Evolutionary conservation across 2,113 vertebrate genomes (phyloP), one percentile per base, ranked within the genome.

Genomic region (Toxostoma redivivum): DNA sequence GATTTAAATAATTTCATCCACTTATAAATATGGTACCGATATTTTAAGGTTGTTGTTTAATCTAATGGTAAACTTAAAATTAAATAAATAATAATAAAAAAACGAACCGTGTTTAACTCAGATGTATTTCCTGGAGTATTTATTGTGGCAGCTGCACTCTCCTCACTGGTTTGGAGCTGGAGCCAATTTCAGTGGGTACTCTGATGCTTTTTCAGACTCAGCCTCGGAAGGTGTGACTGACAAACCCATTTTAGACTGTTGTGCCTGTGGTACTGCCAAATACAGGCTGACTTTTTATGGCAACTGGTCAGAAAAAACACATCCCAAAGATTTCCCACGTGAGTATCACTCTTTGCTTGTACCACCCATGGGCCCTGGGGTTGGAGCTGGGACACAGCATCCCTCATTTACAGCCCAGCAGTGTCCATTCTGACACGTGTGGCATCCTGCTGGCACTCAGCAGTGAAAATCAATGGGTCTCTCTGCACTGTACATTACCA

Each of bases 301-400:
- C 33, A 99, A 99, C 90, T 99, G 99, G 99, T 99, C 99, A 2
- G 99, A 99, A 97, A 99, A 99, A 95, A 97, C 98, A 1, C 99
- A 99, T 90, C 99, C 99, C 30, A 99, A 99, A 96, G 99, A 99
- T 93, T 99, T 99, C 69, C 99, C 99, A 90, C 98, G 99, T 99
- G 94, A 99, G 99, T 98, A 90, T 10, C 61, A 5, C 27, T 65
- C 33, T 45, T 60, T 86, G 3, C 27, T 53, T 24, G 28, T 22
- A 18, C 17, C 8, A 7, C 7, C 2, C 6, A 8, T 18, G 33
- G 51, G 31, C 7, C 23, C 23, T 35, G 20, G 28, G 10, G 7
- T 4, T 88, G 66, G 24, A 67, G 31, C 27, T 67, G 24, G 70
- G 51, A 42, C 18, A 10, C 10, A 56, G 44, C 15, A 14, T 56